These are phyloP conservation scores for Dipodomys stephensi DNA, from an alignment of 2,113 vertebrate species.

Conservation along the genomic window DNA sequence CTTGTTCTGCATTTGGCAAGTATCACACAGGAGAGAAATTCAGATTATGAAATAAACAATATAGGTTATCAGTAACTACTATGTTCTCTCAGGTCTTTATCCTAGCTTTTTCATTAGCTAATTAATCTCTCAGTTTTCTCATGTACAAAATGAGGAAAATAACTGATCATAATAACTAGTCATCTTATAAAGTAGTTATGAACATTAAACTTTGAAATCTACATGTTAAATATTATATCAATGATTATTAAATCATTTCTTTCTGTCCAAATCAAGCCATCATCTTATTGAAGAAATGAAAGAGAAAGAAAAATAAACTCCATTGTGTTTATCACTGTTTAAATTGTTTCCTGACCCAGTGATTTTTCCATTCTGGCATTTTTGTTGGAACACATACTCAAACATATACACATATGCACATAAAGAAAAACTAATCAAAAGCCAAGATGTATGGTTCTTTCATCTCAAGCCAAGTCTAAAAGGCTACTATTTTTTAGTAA, in stretches of 20 bases:
- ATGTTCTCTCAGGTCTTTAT: not conserved
- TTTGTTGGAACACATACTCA: no score
- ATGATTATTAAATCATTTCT: not conserved
- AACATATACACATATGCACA: not conserved
- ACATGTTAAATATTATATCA: no score
- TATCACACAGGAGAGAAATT: not conserved
- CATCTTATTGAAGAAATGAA: not conserved
- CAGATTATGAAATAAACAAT: not conserved
- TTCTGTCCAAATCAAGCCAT: not conserved
- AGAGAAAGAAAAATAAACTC: not conserved
- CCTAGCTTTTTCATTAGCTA: not conserved
- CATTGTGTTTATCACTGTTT: not conserved
- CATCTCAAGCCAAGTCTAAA: not conserved
- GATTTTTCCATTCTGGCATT: not conserved
- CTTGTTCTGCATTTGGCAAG: not conserved
- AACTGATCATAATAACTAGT: not conserved
- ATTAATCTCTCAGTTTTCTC: not conserved
- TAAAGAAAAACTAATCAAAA: not conserved
- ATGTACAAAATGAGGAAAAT: constrained; percentile 18
- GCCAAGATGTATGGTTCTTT: not conserved
- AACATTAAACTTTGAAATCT: not conserved
- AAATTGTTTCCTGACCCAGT: not conserved
- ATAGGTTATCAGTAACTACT: not conserved
- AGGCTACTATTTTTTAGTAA: not conserved
- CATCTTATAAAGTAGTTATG: not conserved